phyloP scores from a whole-genome alignment of 2,113 vertebrate genomes.

The Phodopus roborovskii region DNA sequence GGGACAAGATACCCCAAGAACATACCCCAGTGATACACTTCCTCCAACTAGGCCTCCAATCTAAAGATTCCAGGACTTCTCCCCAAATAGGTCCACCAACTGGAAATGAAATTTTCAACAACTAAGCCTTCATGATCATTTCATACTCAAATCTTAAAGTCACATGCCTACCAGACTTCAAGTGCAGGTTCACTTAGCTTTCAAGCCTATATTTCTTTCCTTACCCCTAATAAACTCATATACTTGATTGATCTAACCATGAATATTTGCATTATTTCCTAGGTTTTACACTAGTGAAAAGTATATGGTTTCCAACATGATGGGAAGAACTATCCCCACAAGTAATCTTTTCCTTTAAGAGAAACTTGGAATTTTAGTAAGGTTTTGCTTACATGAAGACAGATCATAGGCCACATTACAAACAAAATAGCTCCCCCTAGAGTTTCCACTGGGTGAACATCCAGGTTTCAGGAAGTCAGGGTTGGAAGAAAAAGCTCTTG shows the following conservation, averaged over 20 bases:
- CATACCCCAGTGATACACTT: too few species aligned
- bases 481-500: neutral
- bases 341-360: neutral
- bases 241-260: neutral
- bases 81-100: neutral
- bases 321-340: neutral
- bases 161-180: neutral
- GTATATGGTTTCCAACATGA: neutral
- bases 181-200: neutral
- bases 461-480: neutral
- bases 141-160: neutral
- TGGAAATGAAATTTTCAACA: neutral
- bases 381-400: neutral
- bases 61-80: neutral
- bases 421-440: constrained; percentile 75
- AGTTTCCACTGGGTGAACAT: neutral
- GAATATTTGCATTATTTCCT: neutral
- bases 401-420: constrained; percentile 7
- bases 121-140: neutral
- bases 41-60: neutral
- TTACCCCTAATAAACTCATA: neutral
- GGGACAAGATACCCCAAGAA: neutral
- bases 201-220: neutral
- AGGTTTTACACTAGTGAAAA: neutral
- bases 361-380: neutral